Percentiles rank a stretch among this genome's conserved stretches.
Evolutionary conservation across 2,888 invertebrate species (phyloP).

Genomic region (Rotaria macrura): DNA sequence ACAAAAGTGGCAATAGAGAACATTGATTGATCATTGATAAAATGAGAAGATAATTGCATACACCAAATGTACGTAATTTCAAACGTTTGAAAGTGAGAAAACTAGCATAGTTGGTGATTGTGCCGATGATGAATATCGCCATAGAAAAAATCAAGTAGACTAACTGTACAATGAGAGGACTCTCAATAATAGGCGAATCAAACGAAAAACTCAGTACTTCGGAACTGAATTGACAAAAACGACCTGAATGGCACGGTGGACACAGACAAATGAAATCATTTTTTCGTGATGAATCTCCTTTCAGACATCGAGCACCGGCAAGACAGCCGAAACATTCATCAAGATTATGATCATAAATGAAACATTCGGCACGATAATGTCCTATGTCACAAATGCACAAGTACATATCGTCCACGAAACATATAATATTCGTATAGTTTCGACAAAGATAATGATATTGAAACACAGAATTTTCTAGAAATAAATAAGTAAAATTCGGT

Average conservation of each 20-base stretch:
- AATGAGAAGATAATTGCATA: too few relatives aligned
- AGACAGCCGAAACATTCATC: background rate
- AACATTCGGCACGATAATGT: background rate
- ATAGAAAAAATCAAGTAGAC: background rate
- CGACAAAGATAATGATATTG: background rate
- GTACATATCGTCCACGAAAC: background rate
- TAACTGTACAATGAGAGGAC: background rate
- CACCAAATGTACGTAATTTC: too few relatives aligned
- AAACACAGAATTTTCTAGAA: background rate
- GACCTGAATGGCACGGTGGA: background rate
- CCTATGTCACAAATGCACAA: background rate
- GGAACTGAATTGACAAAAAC: background rate
- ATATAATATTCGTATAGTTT: background rate
- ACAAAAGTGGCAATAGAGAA: too few relatives aligned
- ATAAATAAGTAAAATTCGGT: background rate
- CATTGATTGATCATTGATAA: too few relatives aligned
- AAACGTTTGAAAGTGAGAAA: too few relatives aligned
- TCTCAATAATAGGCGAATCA: background rate
- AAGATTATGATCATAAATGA: background rate
- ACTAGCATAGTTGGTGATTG: too few relatives aligned
- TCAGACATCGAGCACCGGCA: background rate
- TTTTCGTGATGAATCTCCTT: background rate
- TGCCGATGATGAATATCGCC: background rate
- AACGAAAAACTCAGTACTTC: background rate
- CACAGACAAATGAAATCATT: background rate